Base-by-base conservation (phyloP, 1,140 invertebrate species). In the Plectus sambesii region DNA sequence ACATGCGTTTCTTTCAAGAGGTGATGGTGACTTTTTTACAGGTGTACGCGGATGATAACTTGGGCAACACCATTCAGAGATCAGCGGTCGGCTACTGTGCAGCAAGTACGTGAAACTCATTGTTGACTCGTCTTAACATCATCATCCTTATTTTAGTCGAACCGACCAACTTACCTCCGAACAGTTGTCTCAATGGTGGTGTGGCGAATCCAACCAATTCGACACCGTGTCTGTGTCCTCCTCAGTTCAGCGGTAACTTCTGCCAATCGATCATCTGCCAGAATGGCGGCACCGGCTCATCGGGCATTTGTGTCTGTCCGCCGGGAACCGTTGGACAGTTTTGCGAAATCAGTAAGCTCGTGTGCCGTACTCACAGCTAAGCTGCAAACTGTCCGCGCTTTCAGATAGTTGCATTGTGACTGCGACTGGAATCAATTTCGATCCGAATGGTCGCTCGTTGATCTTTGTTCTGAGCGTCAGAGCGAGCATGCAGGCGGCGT, bases 21-120 rank as follows among this genome's bases (percentile, higher is more conserved):
- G n/a, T n/a, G n/a, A n/a, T n/a, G n/a, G n/a, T n/a, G n/a, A n/a
- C n/a, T n/a, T n/a, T n/a, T n/a, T n/a, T n/a, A n/a, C n/a, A n/a
- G n/a, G n/a, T 59, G 17, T 59, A 43, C 39, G 57, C 55, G 37
- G 57, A 59, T 33, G 57, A 59, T 47, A 42, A 35, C 33, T 40
- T 42, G 8, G 57, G 57, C 37, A 46, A 40, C 45, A 48, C 57
- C 9, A 54, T 59, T 19, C 54, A 58, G 25, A 35, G 57, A 36
- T 43, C 57, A 9, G 30, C 46, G 0, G 43, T 56, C n/a, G 47
- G 44, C 9, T 54, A 30, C 37, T 59, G 57, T 26, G 49, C 55
- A 17, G 29, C 25, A 26, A 25, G 25, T 46, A 17, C 35, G 27
- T n/a, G n/a, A n/a, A n/a, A n/a, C n/a, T n/a, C n/a, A n/a, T n/a